Evolutionary conservation across 2,888 invertebrate genomes (phyloP), one percentile per base, ranked within the genome.

Genomic region (Bembecia ichneumoniformis): DNA sequence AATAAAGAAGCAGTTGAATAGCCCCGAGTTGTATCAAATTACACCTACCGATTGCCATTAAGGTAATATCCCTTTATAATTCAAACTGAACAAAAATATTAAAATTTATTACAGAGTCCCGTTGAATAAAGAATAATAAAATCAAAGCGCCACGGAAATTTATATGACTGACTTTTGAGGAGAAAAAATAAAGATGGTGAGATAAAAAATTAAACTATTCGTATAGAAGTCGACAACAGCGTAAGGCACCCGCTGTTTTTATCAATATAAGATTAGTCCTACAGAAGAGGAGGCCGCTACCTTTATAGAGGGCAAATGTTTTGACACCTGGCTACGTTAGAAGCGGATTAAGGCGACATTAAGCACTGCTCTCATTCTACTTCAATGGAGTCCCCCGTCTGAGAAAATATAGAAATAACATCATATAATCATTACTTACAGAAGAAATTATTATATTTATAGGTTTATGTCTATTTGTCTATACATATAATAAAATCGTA

Each of bases 41-140:
- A 82, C 86, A 75, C 77, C 78, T 82, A 83, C 83, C 83, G 76
- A 80, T 82, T 82, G 80, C 81, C 81, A 84, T 84, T 86, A 83
- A 78, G 71, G 77, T 82, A 82, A 83, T 81, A 81, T 71, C 71
- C 83, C 77, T 77, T 74, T 79, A 83, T 83, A 83, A 82, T 71
- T 86, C 83, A 83, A 82, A 82, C 66, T 73, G 71, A 82, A 84
- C 81, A 81, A 83, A 86, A 82, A 75, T 68, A 79, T 73, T 64
- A 57, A 68, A 84, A 86, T 87, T 86, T 86, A 86, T 79, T 72
- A 63, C 71, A 68, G 68, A 68, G 76, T 79, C 77, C 82, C 82
- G 80, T 80, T 83, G 81, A 77, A 83, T 83, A 84, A 80, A 80
- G 74, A 71, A 83, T 71, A 73, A 28, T 28, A 71, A 78, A 79